phyloP scores from a whole-genome alignment of 2,797 vertebrate species.

The Lagodon rhomboides region DNA sequence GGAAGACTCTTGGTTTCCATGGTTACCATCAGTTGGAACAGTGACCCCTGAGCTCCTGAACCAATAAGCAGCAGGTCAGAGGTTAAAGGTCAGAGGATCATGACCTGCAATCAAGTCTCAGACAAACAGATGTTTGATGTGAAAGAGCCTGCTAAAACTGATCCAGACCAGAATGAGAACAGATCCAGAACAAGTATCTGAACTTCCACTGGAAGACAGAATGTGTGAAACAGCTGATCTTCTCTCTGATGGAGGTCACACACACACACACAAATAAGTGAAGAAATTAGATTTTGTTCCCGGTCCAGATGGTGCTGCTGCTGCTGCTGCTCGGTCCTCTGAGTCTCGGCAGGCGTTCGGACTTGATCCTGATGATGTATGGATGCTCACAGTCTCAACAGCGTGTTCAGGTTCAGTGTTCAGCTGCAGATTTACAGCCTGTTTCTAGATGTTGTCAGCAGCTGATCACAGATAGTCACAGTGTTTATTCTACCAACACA shows the following conservation, averaged over 20 bases:
- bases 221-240: too few species aligned
- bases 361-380: constrained; percentile 74
- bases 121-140: background rate
- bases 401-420: background rate
- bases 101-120: constrained; percentile 5
- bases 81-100: constrained; percentile 12
- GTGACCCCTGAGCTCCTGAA: constrained; percentile 1
- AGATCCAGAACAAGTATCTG: too few species aligned
- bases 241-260: background rate
- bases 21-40: too few species aligned
- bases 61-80: constrained; percentile 24
- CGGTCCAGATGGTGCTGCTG: background rate
- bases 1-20: too few species aligned
- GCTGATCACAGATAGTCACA: too few species aligned
- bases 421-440: background rate
- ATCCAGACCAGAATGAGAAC: too few species aligned
- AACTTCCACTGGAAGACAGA: too few species aligned
- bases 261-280: background rate
- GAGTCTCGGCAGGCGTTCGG: constrained; percentile 34
- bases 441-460: background rate
- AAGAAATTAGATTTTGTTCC: background rate
- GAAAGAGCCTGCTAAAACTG: background rate
- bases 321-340: background rate
- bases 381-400: constrained; percentile 69
- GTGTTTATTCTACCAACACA: too few species aligned